Percentiles rank a stretch among this genome's conserved stretches.
Evolutionary conservation across 2,797 vertebrate species (phyloP).

Genomic region (Sparus aurata): DNA sequence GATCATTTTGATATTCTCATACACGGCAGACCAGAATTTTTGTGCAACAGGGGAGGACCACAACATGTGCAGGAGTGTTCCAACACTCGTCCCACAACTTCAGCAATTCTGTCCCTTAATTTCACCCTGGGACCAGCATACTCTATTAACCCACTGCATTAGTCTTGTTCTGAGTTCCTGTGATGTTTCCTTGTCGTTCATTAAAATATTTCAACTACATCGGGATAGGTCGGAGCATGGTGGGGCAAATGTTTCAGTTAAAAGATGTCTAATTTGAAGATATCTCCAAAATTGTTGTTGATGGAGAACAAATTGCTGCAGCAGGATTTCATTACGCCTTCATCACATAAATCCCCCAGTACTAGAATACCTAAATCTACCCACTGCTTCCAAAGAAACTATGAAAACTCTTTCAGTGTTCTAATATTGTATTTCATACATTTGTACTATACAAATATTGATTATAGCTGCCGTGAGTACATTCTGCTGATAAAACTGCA

Average conservation of each 20-base stretch:
- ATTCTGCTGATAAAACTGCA: too few relatives aligned
- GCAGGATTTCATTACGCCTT: too few relatives aligned
- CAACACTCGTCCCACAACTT: background rate
- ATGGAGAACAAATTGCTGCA: too few relatives aligned
- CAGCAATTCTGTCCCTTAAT: background rate
- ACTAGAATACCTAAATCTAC: too few relatives aligned
- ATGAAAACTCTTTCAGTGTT: too few relatives aligned
- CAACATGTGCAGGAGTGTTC: background rate
- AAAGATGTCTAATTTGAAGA: background rate
- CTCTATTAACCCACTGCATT: background rate
- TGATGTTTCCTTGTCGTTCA: background rate
- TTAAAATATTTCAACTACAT: background rate
- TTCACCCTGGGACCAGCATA: background rate
- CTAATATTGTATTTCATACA: too few relatives aligned
- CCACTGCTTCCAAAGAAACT: too few relatives aligned
- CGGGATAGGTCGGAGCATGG: background rate
- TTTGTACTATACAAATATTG: background rate
- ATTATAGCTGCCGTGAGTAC: too few relatives aligned
- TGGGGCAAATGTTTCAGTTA: background rate
- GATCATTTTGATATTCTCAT: background rate
- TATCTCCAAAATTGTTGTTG: background rate
- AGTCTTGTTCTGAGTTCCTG: background rate
- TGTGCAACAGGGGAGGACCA: background rate
- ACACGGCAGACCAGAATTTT: background rate
- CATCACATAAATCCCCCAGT: too few relatives aligned